Base-by-base conservation (phyloP, 2,797 vertebrate genomes). In the Peromyscus eremicus region DNA sequence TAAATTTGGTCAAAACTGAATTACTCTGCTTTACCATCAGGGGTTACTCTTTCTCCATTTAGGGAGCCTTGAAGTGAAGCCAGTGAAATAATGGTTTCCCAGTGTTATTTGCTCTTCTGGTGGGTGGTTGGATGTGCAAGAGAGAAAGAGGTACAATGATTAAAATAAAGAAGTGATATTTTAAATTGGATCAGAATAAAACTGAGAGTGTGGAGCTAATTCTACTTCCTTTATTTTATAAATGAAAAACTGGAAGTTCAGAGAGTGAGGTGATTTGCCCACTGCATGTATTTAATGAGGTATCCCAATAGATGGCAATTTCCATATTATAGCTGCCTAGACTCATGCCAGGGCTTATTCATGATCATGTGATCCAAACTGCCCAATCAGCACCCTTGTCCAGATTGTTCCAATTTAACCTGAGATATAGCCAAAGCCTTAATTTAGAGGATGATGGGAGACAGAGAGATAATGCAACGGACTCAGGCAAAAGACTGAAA, bases 151-250 rank as follows among this genome's bases (percentile, higher is more conserved):
- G 76, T 2, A 32, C 3, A 94, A 57, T 2, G 1, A 76, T 25
- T 52, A 92, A 82, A 81, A 88, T 49, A 27, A 77, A 71, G 25
- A 83, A 71, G 57, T 0, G 5, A 27, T 43, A 57, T 84, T 90
- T 92, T 21, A 96, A 91, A 76, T 52, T 81, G 80, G 55, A 71
- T 66, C 43, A 87, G n/a, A 75, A 85, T 64, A 88, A 84, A 37
- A 17, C 29, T 55, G 46, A 84, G 83, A 66, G 29, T 81, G 71
- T 32, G 57, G 43, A 68, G 43, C 19, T 16, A 46, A 12, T 27
- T 23, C 52, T 13, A 52, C 7, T 40, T 43, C 32, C 6, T 8
- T 81, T 43, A 76, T 90, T 87, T 92, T 46, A 73, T 9, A 93
- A 88, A 88, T 14, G 14, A 94, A 89, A 62, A 94, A 62, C 62